Evolutionary conservation across 2,888 invertebrate species (phyloP).

Genomic region (Synergus japonicus): DNA sequence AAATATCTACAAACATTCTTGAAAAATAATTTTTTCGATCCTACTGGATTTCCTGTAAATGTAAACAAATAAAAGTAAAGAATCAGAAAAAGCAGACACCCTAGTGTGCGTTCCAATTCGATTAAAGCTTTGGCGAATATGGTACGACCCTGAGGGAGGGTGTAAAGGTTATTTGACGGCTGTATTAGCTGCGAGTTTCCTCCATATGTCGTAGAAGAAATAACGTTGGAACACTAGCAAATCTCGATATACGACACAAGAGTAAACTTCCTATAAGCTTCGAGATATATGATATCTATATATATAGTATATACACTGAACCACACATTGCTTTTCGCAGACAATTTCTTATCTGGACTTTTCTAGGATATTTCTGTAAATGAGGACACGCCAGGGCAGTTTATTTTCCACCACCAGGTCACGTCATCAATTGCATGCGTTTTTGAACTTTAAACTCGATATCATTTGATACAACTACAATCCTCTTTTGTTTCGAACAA

Average conservation of each 20-base stretch:
- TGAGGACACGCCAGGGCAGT: constrained; percentile 42
- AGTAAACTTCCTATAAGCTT: constrained; percentile 46
- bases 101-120: constrained; percentile 29
- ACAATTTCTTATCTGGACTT: constrained; percentile 49
- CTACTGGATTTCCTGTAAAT: no score
- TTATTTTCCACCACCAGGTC: constrained; percentile 8
- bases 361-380: constrained; percentile 45
- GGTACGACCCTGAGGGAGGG: constrained; percentile 39
- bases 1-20: no score
- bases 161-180: constrained; percentile 48
- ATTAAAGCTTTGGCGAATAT: constrained; percentile 39
- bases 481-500: background rate
- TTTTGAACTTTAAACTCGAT: background rate
- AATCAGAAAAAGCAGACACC: background rate
- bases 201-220: constrained; percentile 41
- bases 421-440: background rate
- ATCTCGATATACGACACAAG: constrained; percentile 32
- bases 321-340: constrained; percentile 28
- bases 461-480: background rate
- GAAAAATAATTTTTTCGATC: no score
- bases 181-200: constrained; percentile 43
- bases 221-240: constrained; percentile 30
- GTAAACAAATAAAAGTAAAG: background rate
- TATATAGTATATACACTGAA: background rate
- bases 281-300: constrained; percentile 30